Conservation (phyloP, 2,888 invertebrate species). For the Andrena flavipes region DNA sequence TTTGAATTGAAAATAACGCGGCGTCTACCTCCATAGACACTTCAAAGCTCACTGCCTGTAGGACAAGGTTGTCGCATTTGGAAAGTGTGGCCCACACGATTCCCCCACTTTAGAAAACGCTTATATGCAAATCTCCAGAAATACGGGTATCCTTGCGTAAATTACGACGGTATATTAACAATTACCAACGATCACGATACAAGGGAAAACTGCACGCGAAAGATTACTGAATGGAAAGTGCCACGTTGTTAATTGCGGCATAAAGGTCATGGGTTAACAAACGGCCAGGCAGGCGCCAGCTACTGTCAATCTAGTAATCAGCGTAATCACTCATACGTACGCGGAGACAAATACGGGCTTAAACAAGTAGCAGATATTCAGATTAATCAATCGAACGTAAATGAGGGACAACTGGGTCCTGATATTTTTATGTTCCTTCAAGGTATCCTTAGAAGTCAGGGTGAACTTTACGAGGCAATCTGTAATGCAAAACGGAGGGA, state of each 20-base stretch:
- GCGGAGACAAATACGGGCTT: not conserved
- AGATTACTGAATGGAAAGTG: conserved; percentile 52
- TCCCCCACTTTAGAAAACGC: too few relatives aligned
- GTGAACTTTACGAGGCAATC: not conserved
- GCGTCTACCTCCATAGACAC: not conserved
- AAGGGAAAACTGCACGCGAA: conserved; percentile 24
- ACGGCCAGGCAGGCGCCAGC: conserved; percentile 70
- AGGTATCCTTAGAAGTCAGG: not conserved
- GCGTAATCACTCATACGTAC: conserved; percentile 27
- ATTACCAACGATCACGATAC: not conserved
- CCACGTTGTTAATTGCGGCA: conserved; percentile 58
- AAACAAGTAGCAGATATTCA: conserved; percentile 8
- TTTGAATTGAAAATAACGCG: conserved; percentile 2
- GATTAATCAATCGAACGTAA: not conserved
- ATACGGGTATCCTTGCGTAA: not conserved
- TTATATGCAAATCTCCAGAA: not conserved
- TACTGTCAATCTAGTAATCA: conserved; percentile 57
- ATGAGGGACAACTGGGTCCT: not conserved
- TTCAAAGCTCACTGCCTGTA: not conserved
- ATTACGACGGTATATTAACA: not conserved
- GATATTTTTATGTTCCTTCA: not conserved
- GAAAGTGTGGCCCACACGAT: not conserved
- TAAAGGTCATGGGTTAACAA: conserved; percentile 67
- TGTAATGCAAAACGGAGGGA: conserved; percentile 14
- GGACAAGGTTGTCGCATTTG: not conserved